Evolutionary conservation across 2,888 invertebrate species (phyloP).

Genomic region (Pasiphila rectangulata): DNA sequence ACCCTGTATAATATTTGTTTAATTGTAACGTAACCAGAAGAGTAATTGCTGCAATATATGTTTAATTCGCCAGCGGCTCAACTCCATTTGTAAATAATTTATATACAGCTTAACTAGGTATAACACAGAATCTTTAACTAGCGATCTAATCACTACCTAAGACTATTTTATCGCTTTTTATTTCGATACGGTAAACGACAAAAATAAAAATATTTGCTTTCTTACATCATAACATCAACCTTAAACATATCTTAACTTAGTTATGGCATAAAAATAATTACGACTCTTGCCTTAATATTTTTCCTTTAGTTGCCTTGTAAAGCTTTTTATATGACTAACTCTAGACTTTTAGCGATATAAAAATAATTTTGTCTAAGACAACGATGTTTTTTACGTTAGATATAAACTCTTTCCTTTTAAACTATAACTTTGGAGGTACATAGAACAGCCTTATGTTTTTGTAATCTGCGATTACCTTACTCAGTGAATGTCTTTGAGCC

Average conservation of each 20-base stretch:
- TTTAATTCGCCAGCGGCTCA: too few species aligned
- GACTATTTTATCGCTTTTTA: too few species aligned
- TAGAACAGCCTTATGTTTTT: constrained; percentile 75
- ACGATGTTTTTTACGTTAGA: constrained; percentile 62
- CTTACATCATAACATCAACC: too few species aligned
- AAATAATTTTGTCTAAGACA: constrained; percentile 77
- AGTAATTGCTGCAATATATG: too few species aligned
- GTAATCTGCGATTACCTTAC: constrained; percentile 54
- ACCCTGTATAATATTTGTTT: too few species aligned
- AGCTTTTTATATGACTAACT: constrained; percentile 67
- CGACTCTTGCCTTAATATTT: constrained; percentile 40
- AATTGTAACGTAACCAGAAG: too few species aligned
- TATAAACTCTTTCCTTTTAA: constrained; percentile 62
- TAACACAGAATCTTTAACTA: too few species aligned
- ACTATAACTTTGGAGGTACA: constrained; percentile 79
- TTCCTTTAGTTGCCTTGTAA: constrained; percentile 65
- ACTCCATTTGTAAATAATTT: too few species aligned
- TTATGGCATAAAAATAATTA: constrained; percentile 45
- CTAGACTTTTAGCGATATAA: constrained; percentile 61
- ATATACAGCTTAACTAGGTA: too few species aligned
- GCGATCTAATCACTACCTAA: too few species aligned
- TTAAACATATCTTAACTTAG: constrained; percentile 30
- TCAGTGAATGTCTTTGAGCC: constrained; percentile 84
- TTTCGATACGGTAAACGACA: too few species aligned
- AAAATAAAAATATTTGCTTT: too few species aligned